These are phyloP conservation scores for Dermatophagoides farinae DNA, from an alignment of 1,140 invertebrate species.

Conservation along the genomic window DNA sequence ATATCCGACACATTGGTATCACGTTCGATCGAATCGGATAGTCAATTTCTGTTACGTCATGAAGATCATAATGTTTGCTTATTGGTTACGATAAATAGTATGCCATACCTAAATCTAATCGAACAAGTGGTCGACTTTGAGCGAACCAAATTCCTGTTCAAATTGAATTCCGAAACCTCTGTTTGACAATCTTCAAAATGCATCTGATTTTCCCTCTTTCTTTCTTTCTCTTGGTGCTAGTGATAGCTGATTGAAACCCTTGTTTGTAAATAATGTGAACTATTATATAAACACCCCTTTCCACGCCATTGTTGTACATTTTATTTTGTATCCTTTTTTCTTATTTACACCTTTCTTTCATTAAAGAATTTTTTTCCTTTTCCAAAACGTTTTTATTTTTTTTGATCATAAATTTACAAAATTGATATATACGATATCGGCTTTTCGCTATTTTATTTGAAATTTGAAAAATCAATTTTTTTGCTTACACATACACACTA, in stretches of 20 bases:
- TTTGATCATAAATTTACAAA: too few species aligned
- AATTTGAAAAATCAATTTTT: too few species aligned
- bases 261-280: background rate
- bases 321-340: background rate
- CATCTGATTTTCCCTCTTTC: background rate
- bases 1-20: constrained; percentile 74
- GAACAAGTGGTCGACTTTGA: constrained; percentile 90
- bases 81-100: constrained; percentile 53
- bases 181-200: constrained; percentile 41
- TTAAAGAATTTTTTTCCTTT: background rate
- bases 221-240: background rate
- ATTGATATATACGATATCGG: too few species aligned
- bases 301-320: background rate
- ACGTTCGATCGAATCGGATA: constrained; percentile 48
- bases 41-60: constrained; percentile 70
- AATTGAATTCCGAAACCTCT: constrained; percentile 86
- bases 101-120: constrained; percentile 79
- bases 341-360: background rate
- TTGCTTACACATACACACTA: too few species aligned
- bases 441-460: too few species aligned
- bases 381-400: too few species aligned
- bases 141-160: constrained; percentile 78
- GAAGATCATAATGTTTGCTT: constrained; percentile 68
- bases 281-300: background rate
- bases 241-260: background rate